Evolutionary conservation across 2,888 invertebrate species (phyloP).

Genomic region (Rhagophthalmus giganteus): DNA sequence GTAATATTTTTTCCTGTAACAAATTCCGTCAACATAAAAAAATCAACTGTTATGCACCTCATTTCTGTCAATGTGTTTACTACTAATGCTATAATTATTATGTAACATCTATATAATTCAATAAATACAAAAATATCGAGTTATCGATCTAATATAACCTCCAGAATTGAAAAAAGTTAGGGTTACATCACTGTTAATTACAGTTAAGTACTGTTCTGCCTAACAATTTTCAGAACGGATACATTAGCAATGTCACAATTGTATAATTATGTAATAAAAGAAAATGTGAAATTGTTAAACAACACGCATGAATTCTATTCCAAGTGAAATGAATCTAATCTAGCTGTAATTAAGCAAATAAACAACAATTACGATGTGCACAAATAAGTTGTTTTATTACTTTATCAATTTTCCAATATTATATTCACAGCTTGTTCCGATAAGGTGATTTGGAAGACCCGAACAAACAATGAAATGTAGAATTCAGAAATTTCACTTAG

Average conservation of each 20-base stretch:
- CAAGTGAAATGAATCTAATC: slow-evolving; percentile 10
- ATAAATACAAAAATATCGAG: slow-evolving; percentile 40
- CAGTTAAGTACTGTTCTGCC: not conserved
- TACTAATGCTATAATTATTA: slow-evolving; percentile 35
- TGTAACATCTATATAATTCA: slow-evolving; percentile 37
- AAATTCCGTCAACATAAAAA: too few species aligned
- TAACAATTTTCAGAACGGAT: slow-evolving; percentile 4
- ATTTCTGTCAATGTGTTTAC: slow-evolving; percentile 11
- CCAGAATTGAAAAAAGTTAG: slow-evolving; percentile 15
- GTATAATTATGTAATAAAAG: not conserved
- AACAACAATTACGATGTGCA: too few species aligned
- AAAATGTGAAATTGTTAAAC: slow-evolving; percentile 6
- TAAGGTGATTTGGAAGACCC: too few species aligned
- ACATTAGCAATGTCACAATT: slow-evolving; percentile 9
- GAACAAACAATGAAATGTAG: too few species aligned
- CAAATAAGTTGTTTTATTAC: too few species aligned
- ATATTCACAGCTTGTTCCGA: too few species aligned
- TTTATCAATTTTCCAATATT: too few species aligned
- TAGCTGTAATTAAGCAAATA: slow-evolving; percentile 17
- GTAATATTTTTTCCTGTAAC: too few species aligned
- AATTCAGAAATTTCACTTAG: too few species aligned
- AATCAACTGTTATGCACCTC: slow-evolving; percentile 19
- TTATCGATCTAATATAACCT: slow-evolving; percentile 20
- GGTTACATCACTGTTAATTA: slow-evolving; percentile 5
- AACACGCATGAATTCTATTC: slow-evolving; percentile 6